Evolutionary conservation across 2,113 vertebrate genomes (phyloP), one percentile per base, ranked within the genome.

Genomic region (Collichthys lucidus): DNA sequence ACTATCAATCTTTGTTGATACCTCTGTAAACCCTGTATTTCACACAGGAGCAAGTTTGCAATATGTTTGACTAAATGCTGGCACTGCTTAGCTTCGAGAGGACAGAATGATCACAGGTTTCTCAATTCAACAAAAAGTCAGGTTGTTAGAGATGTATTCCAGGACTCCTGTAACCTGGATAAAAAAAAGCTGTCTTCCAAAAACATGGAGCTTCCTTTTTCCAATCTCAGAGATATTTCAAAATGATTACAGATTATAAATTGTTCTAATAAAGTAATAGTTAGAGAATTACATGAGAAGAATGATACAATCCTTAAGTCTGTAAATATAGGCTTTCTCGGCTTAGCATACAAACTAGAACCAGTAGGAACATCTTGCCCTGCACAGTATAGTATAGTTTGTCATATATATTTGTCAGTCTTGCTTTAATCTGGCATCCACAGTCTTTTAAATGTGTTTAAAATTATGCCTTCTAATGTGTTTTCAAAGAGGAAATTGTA

Each of bases 361-460:
- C 26, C 2, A 56, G n/a, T n/a, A 4, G 52, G n/a, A 12, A 49
- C 12, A 5, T 49, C 46, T 1, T 49, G 15, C 15, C 35, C 16
- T 56, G 64, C 46, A 11, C 16, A 0, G 3, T 46, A 70, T n/a
- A 20, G 47, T 52, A 40, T 61, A 7, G 52, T 49, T 19, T 22
- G 29, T 62, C 46, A 15, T 15, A 40, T 29, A 20, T 20, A 49
- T 44, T 14, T 42, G 4, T 16, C 42, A 12, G 11, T 56, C 24
- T 44, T 62, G 35, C 22, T 31, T 15, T 47, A 15, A 71, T 47
- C 49, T 19, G 59, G 14, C 61, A 15, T 66, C 29, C 26, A 29
- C 49, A 50, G 50, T 64, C 35, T 76, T 67, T 63, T 16, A 71
- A 73, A 68, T 8, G 15, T 70, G 59, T 40, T 40, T 40, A 40